Evolutionary conservation across 2,888 invertebrate species (phyloP).

Genomic region (Trichopoda pennipes): DNA sequence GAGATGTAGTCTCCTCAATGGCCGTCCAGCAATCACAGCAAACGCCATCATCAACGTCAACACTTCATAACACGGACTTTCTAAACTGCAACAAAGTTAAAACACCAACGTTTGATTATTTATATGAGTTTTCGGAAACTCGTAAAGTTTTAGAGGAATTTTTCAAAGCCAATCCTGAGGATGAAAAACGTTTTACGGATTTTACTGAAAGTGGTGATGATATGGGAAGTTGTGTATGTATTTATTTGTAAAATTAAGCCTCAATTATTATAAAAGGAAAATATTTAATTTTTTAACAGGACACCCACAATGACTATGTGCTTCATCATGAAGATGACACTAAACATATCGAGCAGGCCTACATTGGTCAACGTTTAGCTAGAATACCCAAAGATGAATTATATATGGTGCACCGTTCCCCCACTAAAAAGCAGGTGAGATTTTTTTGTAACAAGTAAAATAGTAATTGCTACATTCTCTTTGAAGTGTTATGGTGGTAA

Average conservation of each 20-base stretch:
- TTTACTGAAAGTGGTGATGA: conserved; percentile 80
- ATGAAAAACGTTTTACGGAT: conserved; percentile 81
- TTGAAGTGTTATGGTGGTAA: too few species aligned
- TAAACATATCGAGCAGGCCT: conserved; percentile 78
- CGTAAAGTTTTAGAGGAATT: conserved; percentile 95
- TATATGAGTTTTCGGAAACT: conserved; percentile 96
- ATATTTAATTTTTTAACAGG: conserved; percentile 68
- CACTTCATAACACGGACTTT: conserved; percentile 46
- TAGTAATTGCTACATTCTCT: too few species aligned
- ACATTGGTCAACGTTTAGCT: conserved; percentile 81
- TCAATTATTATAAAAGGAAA: background rate
- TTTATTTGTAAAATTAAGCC: background rate
- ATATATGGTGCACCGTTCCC: conserved; percentile 78
- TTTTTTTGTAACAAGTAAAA: too few species aligned
- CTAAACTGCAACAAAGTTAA: conserved; percentile 68
- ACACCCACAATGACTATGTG: conserved; percentile 74
- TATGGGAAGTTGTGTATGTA: conserved; percentile 77
- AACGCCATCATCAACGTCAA: conserved; percentile 33
- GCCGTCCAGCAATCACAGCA: conserved; percentile 22
- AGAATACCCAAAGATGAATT: conserved; percentile 80
- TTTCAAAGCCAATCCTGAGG: conserved; percentile 88
- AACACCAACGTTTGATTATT: conserved; percentile 90
- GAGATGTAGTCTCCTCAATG: conserved; percentile 57
- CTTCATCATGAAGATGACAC: conserved; percentile 72
- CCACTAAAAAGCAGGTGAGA: conserved; percentile 75